phyloP scores from a whole-genome alignment of 1,140 invertebrate genomes.

The Orussus abietinus region DNA sequence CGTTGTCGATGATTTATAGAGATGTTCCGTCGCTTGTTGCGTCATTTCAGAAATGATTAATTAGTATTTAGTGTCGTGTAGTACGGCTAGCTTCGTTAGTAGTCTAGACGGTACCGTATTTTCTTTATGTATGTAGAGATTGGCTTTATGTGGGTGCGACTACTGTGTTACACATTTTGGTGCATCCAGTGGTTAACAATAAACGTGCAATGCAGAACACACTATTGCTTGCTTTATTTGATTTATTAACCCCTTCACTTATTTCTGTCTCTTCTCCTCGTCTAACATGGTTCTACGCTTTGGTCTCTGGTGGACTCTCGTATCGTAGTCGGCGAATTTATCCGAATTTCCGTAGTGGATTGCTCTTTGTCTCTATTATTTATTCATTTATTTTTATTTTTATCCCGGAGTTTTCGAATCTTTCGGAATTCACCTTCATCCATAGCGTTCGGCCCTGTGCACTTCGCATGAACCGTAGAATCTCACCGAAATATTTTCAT shows the following conservation, averaged over 20 bases:
- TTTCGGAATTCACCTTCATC: too few species aligned
- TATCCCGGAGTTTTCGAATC: too few species aligned
- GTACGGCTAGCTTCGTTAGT: background rate
- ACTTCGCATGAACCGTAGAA: too few species aligned
- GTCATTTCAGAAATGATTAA: background rate
- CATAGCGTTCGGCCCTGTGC: too few species aligned
- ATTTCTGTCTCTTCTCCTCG: conserved; percentile 30
- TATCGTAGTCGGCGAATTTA: too few species aligned
- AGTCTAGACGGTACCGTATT: background rate
- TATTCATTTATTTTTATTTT: conserved; percentile 4
- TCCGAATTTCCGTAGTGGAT: conserved; percentile 12
- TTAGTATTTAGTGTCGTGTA: background rate
- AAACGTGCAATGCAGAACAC: conserved; percentile 37
- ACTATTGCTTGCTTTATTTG: conserved; percentile 45
- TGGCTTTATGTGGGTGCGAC: conserved; percentile 7
- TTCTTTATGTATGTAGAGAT: background rate
- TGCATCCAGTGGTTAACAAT: conserved; percentile 23
- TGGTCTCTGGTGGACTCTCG: conserved; percentile 22
- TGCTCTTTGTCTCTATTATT: conserved; percentile 3
- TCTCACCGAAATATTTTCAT: too few species aligned
- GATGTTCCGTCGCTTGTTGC: background rate
- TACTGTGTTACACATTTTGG: conserved; percentile 11
- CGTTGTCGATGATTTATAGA: too few species aligned
- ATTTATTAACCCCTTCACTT: conserved; percentile 43
- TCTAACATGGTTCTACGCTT: conserved; percentile 28